These are phyloP conservation scores for Allobates femoralis DNA, from an alignment of 2,797 vertebrate genomes.

Conservation along the genomic window DNA sequence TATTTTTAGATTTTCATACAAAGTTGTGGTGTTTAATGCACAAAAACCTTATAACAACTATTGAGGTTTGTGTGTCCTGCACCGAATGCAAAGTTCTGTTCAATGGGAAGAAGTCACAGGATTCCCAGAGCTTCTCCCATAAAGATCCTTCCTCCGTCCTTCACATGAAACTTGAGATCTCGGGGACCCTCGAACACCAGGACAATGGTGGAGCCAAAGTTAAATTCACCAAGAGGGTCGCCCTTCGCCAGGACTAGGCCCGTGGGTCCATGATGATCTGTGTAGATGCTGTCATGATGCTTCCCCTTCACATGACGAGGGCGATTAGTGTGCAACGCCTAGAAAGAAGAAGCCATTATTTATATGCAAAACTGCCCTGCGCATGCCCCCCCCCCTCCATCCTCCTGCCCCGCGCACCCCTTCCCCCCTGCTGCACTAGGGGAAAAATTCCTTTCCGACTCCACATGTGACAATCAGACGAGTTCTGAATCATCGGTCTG, in stretches of 20 bases:
- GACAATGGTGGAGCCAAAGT: slow-evolving; percentile 60
- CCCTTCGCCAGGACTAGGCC: slow-evolving; percentile 40
- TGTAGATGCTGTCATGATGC: slow-evolving; percentile 48
- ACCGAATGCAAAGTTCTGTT: background rate
- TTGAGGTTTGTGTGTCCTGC: background rate
- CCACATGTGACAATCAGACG: too few relatives aligned
- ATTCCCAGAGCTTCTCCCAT: slow-evolving; percentile 33
- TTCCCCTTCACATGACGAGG: slow-evolving; percentile 37
- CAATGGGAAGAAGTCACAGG: background rate
- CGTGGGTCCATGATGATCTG: background rate
- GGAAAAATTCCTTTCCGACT: too few relatives aligned
- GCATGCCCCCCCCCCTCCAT: too few relatives aligned
- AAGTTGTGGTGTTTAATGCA: background rate
- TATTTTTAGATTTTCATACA: slow-evolving; percentile 13
- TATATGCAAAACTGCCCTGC: too few relatives aligned
- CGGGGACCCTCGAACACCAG: slow-evolving; percentile 52
- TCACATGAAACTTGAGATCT: slow-evolving; percentile 14
- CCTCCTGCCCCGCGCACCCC: too few relatives aligned
- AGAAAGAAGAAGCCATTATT: background rate
- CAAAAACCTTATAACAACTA: background rate
- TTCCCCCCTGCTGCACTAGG: too few relatives aligned
- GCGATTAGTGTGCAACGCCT: slow-evolving; percentile 47
- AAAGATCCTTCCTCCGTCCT: background rate
- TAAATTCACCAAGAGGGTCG: slow-evolving; percentile 53
- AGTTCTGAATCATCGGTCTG: too few relatives aligned